Base-by-base conservation (phyloP, 2,113 vertebrate genomes). In the Brevimyrus niger region DNA sequence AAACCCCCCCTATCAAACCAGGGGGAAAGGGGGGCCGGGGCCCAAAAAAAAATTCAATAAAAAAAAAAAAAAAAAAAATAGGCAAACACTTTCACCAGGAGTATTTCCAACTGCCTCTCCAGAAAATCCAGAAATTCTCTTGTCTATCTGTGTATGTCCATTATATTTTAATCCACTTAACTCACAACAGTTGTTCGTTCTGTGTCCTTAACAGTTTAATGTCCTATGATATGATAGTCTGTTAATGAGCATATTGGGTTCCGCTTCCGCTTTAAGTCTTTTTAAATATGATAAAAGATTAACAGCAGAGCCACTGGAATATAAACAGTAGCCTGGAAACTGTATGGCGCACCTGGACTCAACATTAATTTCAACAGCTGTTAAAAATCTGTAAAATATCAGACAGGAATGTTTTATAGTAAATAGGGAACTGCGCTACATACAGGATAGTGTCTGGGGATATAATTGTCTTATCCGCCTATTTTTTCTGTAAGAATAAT, bases 351-450 rank as follows among this genome's bases (percentile, higher is more conserved):
- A 86, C 46, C 44, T 7, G 42, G n/a, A 86, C 27, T 50, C 38
- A 87, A 31, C 38, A 82, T 38, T 90, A 47, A 46, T 27, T 48
- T 48, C 89, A 38, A 65, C 47, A 51, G 85, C 7, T 19, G 84
- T 87, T 38, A 86, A 44, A 90, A 85, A 61, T 48, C 53, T 58
- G 23, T 48, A 80, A 87, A 87, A 21, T 86, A 27, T 88, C 50
- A 69, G 90, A 61, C 89, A 53, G 50, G 53, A 87, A 38, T n/a
- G 85, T n/a, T 55, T 17, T 87, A 87, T 35, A 31, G 50, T 35
- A 31, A 35, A 87, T 87, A 31, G 7, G 47, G 47, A 47, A 11
- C 82, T 15, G 13, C 15, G 21, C 73, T 38, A 38, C 11, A 35
- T 9, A 53, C 50, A 35, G 9, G 6, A 38, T 27, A 69, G 10